Evolutionary conservation across 1,140 invertebrate species (phyloP).

Genomic region (Habropoda laboriosa): DNA sequence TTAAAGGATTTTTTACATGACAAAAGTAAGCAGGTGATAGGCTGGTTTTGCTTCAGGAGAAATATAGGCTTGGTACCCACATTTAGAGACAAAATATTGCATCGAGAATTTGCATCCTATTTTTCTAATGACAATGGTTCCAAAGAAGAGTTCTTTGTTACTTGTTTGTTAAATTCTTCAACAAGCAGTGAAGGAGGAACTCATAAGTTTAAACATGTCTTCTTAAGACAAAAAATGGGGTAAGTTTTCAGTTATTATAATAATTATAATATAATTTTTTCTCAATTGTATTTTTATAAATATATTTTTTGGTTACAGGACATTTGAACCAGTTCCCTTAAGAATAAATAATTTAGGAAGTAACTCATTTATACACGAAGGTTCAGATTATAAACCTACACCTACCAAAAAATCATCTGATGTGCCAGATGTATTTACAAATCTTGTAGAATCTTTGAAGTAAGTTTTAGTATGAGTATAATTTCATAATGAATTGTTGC

Average conservation of each 20-base stretch:
- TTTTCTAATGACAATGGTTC: slow-evolving; percentile 70
- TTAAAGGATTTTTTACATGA: slow-evolving; percentile 81
- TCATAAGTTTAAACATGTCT: slow-evolving; percentile 83
- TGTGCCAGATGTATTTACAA: slow-evolving; percentile 67
- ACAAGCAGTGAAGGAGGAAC: slow-evolving; percentile 79
- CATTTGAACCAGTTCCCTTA: slow-evolving; percentile 74
- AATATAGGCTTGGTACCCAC: slow-evolving; percentile 80
- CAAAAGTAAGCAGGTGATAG: slow-evolving; percentile 83
- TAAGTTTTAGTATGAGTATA: slow-evolving; percentile 43
- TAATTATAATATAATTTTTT: background rate
- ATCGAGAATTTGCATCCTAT: slow-evolving; percentile 83
- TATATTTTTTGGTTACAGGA: slow-evolving; percentile 58
- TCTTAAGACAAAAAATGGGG: slow-evolving; percentile 71
- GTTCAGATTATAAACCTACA: slow-evolving; percentile 76
- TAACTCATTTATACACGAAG: slow-evolving; percentile 71
- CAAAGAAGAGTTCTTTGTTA: slow-evolving; percentile 78
- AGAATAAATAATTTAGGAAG: slow-evolving; percentile 79
- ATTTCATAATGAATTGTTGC: background rate
- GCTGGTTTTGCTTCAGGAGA: slow-evolving; percentile 85
- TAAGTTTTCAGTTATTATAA: slow-evolving; percentile 46
- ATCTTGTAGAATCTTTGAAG: slow-evolving; percentile 67
- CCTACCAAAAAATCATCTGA: slow-evolving; percentile 57
- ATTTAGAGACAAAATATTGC: slow-evolving; percentile 83
- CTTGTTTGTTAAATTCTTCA: slow-evolving; percentile 83
- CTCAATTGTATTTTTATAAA: background rate